A percentile compares a stretch with the other conserved stretches of the same genome.
Evolutionary conservation across 2,797 vertebrate species (phyloP).

Genomic region (Calcarius lapponicus): DNA sequence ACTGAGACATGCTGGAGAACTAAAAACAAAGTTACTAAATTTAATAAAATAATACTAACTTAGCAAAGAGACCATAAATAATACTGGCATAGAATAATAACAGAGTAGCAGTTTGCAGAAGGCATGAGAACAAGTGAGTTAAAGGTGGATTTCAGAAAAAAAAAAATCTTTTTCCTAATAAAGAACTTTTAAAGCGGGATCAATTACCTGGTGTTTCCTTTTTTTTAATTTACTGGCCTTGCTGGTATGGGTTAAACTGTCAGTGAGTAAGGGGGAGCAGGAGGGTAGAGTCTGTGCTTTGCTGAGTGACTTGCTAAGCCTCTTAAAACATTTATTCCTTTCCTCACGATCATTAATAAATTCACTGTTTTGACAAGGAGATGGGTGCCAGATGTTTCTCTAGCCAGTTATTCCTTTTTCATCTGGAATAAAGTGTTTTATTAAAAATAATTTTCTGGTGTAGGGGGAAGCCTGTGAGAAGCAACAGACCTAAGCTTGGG

Average conservation of each 20-base stretch:
- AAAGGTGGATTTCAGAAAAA: background rate
- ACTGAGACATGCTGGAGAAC: background rate
- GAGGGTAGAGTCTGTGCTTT: background rate
- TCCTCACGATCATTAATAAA: background rate
- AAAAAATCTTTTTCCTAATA: background rate
- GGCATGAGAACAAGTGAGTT: background rate
- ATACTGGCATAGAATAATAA: background rate
- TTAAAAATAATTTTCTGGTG: background rate
- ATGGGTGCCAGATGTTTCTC: background rate
- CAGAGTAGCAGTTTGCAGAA: background rate
- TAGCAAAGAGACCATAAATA: slow-evolving; percentile 35
- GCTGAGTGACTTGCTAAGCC: slow-evolving; percentile 21
- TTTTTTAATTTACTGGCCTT: background rate
- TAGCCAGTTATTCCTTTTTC: background rate
- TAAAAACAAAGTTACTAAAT: background rate
- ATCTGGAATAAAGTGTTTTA: background rate
- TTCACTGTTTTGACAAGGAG: background rate
- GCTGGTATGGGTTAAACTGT: background rate
- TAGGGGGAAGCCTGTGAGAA: background rate
- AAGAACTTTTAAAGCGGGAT: background rate
- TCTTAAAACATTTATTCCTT: slow-evolving; percentile 41
- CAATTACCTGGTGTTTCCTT: background rate
- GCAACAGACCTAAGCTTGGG: background rate
- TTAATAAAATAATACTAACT: background rate
- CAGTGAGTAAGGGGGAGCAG: background rate